Conservation (phyloP, 1,140 invertebrate species). For the Oryzaephilus surinamensis region DNA sequence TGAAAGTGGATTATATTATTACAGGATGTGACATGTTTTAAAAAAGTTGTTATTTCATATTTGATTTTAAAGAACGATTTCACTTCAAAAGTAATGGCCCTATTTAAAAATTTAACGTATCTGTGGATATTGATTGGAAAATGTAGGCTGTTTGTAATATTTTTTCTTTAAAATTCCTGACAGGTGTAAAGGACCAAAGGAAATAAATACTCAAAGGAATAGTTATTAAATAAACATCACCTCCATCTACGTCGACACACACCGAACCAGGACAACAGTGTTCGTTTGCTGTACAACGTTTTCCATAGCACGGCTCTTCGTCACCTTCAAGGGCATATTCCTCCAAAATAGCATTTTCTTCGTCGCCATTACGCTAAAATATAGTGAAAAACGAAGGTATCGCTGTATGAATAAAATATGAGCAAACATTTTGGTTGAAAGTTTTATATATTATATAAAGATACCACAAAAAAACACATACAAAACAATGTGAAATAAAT, state of each 20-base stretch:
- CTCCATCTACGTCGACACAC: conserved; percentile 61
- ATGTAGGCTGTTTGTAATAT: no score
- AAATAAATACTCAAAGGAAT: no score
- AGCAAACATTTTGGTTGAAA: conserved; percentile 1
- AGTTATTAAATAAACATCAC: no score
- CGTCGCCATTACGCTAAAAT: conserved; percentile 25
- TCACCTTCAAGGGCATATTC: conserved; percentile 36
- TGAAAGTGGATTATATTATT: no score
- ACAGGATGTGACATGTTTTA: no score
- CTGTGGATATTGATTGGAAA: no score
- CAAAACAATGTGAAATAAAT: background rate
- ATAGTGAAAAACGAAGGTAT: conserved; percentile 11
- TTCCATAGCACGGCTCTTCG: conserved; percentile 51
- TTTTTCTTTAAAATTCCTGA: no score
- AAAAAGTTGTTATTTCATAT: no score
- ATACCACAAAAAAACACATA: background rate
- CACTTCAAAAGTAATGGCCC: no score
- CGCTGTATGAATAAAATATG: background rate
- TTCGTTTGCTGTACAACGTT: conserved; percentile 58
- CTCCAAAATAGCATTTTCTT: conserved; percentile 31
- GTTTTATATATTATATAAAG: background rate
- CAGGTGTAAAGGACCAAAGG: no score
- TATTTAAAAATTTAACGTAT: no score
- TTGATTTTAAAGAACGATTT: no score
- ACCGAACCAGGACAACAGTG: conserved; percentile 65